phyloP scores from a whole-genome alignment of 2,113 vertebrate species.

The Malurus cyaneus region DNA sequence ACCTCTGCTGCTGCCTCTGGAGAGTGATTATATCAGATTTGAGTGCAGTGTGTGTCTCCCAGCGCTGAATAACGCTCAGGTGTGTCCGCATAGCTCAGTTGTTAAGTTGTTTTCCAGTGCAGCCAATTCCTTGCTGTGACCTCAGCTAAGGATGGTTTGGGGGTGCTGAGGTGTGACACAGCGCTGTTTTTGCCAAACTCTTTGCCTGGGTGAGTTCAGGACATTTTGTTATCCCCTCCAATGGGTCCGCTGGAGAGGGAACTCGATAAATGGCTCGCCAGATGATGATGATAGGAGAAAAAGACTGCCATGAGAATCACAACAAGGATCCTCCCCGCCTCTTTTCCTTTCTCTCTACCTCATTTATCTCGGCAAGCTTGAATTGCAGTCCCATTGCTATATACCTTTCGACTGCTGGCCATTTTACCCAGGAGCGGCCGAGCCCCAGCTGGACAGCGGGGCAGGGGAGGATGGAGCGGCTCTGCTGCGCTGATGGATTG shows the following conservation, averaged over 20 bases:
- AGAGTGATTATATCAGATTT: rapidly evolving
- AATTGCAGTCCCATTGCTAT: constrained; percentile 39
- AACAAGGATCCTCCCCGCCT: not conserved
- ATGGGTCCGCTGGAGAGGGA: not conserved
- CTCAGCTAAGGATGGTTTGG: constrained; percentile 9
- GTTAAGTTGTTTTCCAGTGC: constrained; percentile 19
- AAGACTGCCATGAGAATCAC: not conserved
- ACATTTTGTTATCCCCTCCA: not conserved
- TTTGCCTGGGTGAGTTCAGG: not conserved
- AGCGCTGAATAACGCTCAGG: not conserved
- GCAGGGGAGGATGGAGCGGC: not conserved
- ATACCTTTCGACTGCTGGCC: constrained; percentile 52
- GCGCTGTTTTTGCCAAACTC: not conserved
- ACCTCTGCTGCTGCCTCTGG: not conserved
- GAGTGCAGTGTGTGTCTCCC: not conserved
- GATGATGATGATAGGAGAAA: not conserved
- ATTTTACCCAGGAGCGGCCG: not conserved
- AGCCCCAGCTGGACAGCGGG: not conserved
- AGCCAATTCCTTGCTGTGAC: not conserved
- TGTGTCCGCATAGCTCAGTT: no score
- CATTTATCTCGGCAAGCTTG: not conserved
- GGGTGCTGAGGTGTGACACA: not conserved
- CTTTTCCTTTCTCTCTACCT: not conserved
- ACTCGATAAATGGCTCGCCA: not conserved
- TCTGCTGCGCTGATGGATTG: not conserved